Conservation (phyloP, 1,140 invertebrate genomes). For the Sitodiplosis mosellana region DNA sequence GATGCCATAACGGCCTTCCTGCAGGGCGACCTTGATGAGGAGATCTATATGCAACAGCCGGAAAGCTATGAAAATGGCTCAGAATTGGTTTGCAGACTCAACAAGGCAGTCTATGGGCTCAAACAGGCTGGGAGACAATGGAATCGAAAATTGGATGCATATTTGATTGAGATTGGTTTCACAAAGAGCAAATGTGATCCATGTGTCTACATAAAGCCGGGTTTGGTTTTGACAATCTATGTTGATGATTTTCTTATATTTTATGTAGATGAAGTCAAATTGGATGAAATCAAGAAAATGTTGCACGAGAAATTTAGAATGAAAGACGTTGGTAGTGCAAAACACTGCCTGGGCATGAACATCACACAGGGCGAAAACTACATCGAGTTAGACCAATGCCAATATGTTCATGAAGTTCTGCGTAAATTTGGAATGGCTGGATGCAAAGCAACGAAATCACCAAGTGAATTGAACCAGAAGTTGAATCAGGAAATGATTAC, state of each 20-base stretch:
- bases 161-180: conserved; percentile 4
- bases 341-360: conserved; percentile 17
- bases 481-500: no score
- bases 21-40: no score
- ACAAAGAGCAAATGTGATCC: conserved; percentile 6
- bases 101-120: no score
- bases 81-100: no score
- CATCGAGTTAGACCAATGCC: conserved; percentile 16
- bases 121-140: no score
- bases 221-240: conserved; percentile 11
- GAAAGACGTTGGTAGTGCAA: conserved; percentile 8
- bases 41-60: conserved; percentile 24
- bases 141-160: no score
- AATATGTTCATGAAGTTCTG: conserved; percentile 21
- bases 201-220: conserved; percentile 12
- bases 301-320: conserved; percentile 13
- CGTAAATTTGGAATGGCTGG: conserved; percentile 12
- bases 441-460: conserved; percentile 11
- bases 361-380: conserved; percentile 10
- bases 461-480: conserved; percentile 10
- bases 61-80: conserved; percentile 5
- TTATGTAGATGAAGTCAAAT: no score
- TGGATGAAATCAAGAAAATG: conserved; percentile 9
- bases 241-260: no score
- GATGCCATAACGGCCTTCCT: no score